Evolutionary conservation across 2,797 vertebrate genomes (phyloP).

Genomic region (Pangasius mekongensis): DNA sequence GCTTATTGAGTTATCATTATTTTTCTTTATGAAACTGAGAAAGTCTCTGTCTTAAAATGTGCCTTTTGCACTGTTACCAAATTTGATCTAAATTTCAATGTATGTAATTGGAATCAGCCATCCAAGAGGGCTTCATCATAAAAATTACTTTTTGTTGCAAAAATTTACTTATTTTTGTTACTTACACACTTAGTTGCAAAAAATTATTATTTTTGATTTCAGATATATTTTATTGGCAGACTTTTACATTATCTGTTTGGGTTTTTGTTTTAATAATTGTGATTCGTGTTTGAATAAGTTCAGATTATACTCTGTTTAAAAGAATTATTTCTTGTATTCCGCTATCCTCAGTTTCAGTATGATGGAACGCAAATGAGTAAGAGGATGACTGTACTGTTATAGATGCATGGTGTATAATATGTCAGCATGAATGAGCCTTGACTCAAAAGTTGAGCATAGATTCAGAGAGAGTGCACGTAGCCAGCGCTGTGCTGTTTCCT

Average conservation of each 20-base stretch:
- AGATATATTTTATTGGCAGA: slow-evolving; percentile 1
- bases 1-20: not conserved
- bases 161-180: too few relatives aligned
- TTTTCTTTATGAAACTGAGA: not conserved
- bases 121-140: not conserved
- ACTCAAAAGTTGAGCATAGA: slow-evolving; percentile 32
- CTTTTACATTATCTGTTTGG: not conserved
- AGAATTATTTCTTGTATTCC: not conserved
- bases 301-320: not conserved
- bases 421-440: slow-evolving; percentile 29
- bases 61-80: not conserved
- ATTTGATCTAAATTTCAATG: not conserved
- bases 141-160: not conserved
- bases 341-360: slow-evolving; percentile 26
- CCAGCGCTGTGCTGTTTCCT: not conserved
- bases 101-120: not conserved
- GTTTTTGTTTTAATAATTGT: not conserved
- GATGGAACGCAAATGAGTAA: slow-evolving; percentile 15
- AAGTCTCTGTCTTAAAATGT: not conserved
- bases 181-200: too few relatives aligned
- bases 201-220: not conserved
- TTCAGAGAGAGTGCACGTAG: not conserved
- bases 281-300: not conserved
- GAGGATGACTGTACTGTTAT: not conserved
- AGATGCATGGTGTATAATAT: slow-evolving; percentile 1